phyloP scores from a whole-genome alignment of 2,888 invertebrate species.

The Drosophila robusta region DNA sequence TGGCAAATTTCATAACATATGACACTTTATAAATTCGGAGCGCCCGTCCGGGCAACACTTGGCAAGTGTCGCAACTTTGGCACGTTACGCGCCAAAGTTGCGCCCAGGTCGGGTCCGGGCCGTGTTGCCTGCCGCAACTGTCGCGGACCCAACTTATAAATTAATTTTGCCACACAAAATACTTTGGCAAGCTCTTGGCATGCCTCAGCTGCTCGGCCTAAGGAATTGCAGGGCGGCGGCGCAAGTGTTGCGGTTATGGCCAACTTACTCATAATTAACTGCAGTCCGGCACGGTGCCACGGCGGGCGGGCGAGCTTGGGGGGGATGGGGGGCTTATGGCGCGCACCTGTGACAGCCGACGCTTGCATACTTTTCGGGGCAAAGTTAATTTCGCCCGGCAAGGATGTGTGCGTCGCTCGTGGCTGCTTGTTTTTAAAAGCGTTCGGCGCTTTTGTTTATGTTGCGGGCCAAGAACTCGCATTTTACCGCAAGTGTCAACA shows the following conservation, averaged over 20 bases:
- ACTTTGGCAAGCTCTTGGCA: constrained; percentile 66
- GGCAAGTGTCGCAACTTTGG: constrained; percentile 63
- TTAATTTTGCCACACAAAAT: constrained; percentile 75
- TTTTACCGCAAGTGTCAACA: constrained; percentile 81
- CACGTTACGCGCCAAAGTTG: constrained; percentile 42
- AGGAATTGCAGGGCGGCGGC: constrained; percentile 58
- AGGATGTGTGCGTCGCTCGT: constrained; percentile 13
- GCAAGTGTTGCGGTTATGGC: constrained; percentile 65
- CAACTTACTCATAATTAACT: constrained; percentile 71
- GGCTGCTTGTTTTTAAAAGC: constrained; percentile 42
- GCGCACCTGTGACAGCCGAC: constrained; percentile 61
- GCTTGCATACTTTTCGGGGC: constrained; percentile 45
- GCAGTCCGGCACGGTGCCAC: constrained; percentile 51
- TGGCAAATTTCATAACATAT: constrained; percentile 60
- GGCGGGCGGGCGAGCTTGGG: background rate
- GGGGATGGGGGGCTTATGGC: background rate
- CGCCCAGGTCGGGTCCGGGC: constrained; percentile 46
- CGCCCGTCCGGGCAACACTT: constrained; percentile 26
- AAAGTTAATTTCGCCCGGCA: constrained; percentile 65
- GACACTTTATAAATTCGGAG: constrained; percentile 67
- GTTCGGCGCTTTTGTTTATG: constrained; percentile 76
- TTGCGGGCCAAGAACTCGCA: constrained; percentile 63
- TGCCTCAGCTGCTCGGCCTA: constrained; percentile 70
- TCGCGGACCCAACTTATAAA: constrained; percentile 70
- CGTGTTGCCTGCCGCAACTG: constrained; percentile 20